These are phyloP conservation scores for Dorcus parallelipipedus DNA, from an alignment of 2,888 invertebrate species.

Conservation along the genomic window DNA sequence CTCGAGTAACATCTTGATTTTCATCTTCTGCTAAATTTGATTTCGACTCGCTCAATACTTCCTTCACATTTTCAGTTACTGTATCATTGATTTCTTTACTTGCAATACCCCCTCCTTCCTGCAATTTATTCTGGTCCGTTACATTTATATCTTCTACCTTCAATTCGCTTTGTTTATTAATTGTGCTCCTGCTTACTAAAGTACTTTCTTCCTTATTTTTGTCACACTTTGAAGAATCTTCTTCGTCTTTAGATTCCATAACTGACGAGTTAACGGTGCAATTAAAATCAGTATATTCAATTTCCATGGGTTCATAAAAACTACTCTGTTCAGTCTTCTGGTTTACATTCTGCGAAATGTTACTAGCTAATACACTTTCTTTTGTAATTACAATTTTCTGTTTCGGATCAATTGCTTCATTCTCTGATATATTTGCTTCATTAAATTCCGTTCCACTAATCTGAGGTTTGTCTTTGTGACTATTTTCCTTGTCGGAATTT, in stretches of 20 bases:
- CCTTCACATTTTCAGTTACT: not conserved
- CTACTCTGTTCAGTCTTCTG: not conserved
- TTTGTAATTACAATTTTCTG: no score
- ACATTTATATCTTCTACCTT: not conserved
- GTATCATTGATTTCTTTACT: not conserved
- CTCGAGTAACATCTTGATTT: not conserved
- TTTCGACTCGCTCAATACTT: not conserved
- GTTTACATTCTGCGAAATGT: not conserved
- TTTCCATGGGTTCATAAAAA: constrained; percentile 9
- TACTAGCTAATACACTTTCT: no score
- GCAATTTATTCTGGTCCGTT: not conserved
- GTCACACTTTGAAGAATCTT: not conserved
- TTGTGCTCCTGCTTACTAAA: not conserved
- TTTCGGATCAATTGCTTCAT: no score
- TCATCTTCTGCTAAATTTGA: not conserved
- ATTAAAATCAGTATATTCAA: constrained; percentile 3
- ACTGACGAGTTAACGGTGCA: not conserved
- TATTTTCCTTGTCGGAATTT: constrained; percentile 18
- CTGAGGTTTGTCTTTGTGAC: not conserved
- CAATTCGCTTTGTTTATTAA: not conserved
- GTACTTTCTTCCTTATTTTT: not conserved
- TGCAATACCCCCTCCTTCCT: not conserved
- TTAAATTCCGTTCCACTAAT: no score
- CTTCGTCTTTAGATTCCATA: not conserved
- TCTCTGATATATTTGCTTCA: no score